Evolutionary conservation across 2,797 vertebrate species (phyloP).

Genomic region (Gila robusta): DNA sequence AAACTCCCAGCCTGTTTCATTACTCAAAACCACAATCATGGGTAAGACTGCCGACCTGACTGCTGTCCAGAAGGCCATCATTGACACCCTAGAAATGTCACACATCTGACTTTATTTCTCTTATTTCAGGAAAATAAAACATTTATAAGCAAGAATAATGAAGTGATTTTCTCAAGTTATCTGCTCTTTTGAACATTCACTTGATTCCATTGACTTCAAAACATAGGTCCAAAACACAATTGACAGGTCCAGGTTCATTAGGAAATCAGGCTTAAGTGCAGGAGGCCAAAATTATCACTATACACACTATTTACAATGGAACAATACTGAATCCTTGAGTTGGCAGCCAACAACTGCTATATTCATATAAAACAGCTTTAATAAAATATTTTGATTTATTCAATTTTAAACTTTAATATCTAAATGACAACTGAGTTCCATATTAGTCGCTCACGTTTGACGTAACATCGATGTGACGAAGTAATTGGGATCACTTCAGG

Average conservation of each 20-base stretch:
- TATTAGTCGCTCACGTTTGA: no score
- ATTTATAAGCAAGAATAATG: not conserved
- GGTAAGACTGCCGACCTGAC: no score
- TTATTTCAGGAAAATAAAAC: not conserved
- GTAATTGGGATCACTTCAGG: no score
- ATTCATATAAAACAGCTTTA: not conserved
- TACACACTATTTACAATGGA: not conserved
- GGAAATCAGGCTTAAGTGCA: not conserved
- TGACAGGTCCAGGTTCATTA: slow-evolving; percentile 1
- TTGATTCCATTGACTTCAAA: slow-evolving; percentile 5
- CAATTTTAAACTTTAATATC: not conserved
- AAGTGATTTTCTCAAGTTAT: slow-evolving; percentile 6
- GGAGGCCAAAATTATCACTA: not conserved
- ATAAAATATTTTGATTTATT: not conserved
- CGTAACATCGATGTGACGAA: no score
- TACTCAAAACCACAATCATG: no score
- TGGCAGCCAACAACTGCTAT: not conserved
- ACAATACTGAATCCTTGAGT: not conserved
- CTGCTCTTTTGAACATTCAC: not conserved
- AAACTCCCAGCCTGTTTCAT: no score
- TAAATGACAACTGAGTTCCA: not conserved
- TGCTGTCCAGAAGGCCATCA: no score
- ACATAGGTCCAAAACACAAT: not conserved
- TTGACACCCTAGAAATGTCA: not conserved
- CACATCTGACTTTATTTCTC: not conserved